A percentile compares a stretch with the other conserved stretches of the same genome.
Evolutionary conservation across 2,888 invertebrate species (phyloP).

Genomic region (Galerucella calmariensis): DNA sequence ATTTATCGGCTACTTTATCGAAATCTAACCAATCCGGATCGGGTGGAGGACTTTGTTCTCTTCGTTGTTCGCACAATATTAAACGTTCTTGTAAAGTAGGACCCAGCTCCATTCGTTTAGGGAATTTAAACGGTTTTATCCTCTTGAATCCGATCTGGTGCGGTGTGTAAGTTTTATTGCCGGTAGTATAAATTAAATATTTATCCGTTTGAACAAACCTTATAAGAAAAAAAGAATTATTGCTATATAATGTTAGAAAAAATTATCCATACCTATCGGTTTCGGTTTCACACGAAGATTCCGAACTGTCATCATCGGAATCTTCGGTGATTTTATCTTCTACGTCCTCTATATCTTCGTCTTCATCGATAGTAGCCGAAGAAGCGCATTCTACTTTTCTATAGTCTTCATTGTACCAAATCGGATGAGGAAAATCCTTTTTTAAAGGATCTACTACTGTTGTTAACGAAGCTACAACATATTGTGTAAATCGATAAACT

Average conservation of each 20-base stretch:
- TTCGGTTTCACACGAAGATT: constrained; percentile 50
- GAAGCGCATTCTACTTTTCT: constrained; percentile 67
- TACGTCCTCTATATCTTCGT: constrained; percentile 53
- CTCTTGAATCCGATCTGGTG: constrained; percentile 84
- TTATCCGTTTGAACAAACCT: constrained; percentile 65
- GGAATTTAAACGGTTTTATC: constrained; percentile 77
- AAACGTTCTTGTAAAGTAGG: constrained; percentile 75
- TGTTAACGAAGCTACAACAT: constrained; percentile 31
- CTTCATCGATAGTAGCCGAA: constrained; percentile 44
- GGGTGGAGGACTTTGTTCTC: constrained; percentile 66
- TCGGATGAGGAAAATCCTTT: constrained; percentile 69
- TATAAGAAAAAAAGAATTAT: constrained; percentile 9
- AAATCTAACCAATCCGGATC: constrained; percentile 78
- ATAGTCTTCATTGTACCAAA: constrained; percentile 74
- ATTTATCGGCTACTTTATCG: constrained; percentile 74
- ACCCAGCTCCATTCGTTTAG: constrained; percentile 75
- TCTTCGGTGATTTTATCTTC: constrained; percentile 51
- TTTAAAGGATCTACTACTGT: constrained; percentile 40
- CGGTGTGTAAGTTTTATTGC: constrained; percentile 84
- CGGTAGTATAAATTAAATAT: constrained; percentile 85
- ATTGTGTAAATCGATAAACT: too few relatives aligned
- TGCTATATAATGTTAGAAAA: not conserved
- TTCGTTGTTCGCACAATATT: constrained; percentile 68
- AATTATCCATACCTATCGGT: constrained; percentile 40
- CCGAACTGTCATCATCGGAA: constrained; percentile 53